Percentiles rank a stretch among this genome's conserved stretches.
phyloP scores from a whole-genome alignment of 2,888 invertebrate genomes.

The Emesis russula region DNA sequence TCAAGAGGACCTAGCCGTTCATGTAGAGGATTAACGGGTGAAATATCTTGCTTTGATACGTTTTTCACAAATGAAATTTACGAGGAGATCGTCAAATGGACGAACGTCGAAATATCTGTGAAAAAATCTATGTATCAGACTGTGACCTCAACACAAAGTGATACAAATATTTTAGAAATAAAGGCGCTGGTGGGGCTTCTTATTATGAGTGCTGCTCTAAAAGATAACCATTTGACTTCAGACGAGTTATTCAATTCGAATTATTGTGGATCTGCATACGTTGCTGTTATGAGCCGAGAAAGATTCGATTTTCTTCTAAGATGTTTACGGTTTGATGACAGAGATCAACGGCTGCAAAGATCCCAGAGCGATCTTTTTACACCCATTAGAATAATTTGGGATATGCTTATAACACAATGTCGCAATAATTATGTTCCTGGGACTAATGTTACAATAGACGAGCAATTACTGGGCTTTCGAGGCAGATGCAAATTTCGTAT shows the following conservation, averaged over 20 bases:
- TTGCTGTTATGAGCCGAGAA: slow-evolving; percentile 14
- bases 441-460: slow-evolving; percentile 35
- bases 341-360: background rate
- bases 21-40: too few relatives aligned
- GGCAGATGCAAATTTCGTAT: slow-evolving; percentile 39
- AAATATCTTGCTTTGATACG: too few relatives aligned
- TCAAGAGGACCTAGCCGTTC: slow-evolving; percentile 14
- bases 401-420: slow-evolving; percentile 22
- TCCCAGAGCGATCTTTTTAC: slow-evolving; percentile 12
- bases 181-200: slow-evolving; percentile 69
- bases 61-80: slow-evolving; percentile 62
- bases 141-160: slow-evolving; percentile 23
- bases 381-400: slow-evolving; percentile 15
- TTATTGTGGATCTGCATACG: slow-evolving; percentile 3
- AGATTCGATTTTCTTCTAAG: slow-evolving; percentile 43
- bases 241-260: slow-evolving; percentile 76
- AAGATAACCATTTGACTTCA: slow-evolving; percentile 81
- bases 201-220: slow-evolving; percentile 66
- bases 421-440: slow-evolving; percentile 3
- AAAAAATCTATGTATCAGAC: slow-evolving; percentile 36
- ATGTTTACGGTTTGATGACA: slow-evolving; percentile 14
- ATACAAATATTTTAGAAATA: slow-evolving; percentile 48
- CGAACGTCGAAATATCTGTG: slow-evolving; percentile 49
- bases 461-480: slow-evolving; percentile 41
- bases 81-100: slow-evolving; percentile 55